phyloP scores from a whole-genome alignment of 1,140 invertebrate species.

The Listronotus bonariensis region DNA sequence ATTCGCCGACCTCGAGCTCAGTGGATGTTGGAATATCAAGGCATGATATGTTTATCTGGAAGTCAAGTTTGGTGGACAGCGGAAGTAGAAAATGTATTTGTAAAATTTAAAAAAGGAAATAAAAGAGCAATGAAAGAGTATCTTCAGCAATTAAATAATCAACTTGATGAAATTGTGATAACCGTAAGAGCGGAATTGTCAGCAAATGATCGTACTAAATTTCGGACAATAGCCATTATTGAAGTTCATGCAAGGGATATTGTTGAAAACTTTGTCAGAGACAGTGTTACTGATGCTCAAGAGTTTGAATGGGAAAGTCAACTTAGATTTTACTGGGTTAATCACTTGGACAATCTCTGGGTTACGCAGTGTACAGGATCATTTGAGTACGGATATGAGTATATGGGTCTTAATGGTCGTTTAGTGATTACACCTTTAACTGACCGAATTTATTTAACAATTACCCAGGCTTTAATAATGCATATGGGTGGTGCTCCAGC shows the following conservation, averaged over 20 bases:
- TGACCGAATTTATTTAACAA: slow-evolving; percentile 88
- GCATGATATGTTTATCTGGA: slow-evolving; percentile 83
- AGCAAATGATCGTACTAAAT: slow-evolving; percentile 83
- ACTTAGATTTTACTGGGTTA: slow-evolving; percentile 88
- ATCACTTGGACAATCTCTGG: slow-evolving; percentile 77
- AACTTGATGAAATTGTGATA: slow-evolving; percentile 83
- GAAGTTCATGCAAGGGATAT: slow-evolving; percentile 91
- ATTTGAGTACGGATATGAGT: slow-evolving; percentile 92
- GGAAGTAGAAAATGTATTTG: slow-evolving; percentile 88
- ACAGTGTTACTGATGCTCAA: slow-evolving; percentile 78
- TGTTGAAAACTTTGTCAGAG: slow-evolving; percentile 82
- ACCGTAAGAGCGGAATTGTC: slow-evolving; percentile 71
- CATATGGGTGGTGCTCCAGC: slow-evolving; percentile 86
- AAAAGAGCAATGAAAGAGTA: slow-evolving; percentile 90
- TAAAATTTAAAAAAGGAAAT: slow-evolving; percentile 73
- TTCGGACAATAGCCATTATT: slow-evolving; percentile 84
- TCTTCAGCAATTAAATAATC: slow-evolving; percentile 75
- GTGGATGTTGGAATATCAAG: slow-evolving; percentile 88
- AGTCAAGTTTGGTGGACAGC: slow-evolving; percentile 94
- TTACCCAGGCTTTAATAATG: slow-evolving; percentile 89
- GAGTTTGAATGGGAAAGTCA: slow-evolving; percentile 95
- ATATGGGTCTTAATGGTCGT: slow-evolving; percentile 90
- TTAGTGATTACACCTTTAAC: slow-evolving; percentile 90
- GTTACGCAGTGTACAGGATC: slow-evolving; percentile 83
- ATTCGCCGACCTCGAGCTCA: slow-evolving; percentile 64